These are phyloP conservation scores for Chaetura pelagica DNA, from an alignment of 2,113 vertebrate species.

Conservation along the genomic window DNA sequence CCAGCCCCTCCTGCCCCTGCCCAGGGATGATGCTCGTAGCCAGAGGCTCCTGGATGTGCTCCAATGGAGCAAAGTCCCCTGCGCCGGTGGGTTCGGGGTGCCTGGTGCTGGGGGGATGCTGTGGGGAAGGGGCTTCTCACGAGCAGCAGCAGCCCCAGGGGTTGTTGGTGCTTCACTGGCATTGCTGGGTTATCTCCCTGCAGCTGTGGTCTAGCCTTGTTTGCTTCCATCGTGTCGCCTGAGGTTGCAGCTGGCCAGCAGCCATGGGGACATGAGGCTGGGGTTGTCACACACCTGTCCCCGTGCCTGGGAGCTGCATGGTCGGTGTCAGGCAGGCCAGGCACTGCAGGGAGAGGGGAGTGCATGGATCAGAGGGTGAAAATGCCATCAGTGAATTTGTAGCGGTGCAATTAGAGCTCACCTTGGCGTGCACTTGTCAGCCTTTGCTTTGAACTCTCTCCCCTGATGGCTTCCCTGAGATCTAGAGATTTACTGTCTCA, in stretches of 20 bases:
- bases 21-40: not conserved
- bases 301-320: accelerated
- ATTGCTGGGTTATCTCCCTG: accelerated
- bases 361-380: accelerated
- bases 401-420: not conserved
- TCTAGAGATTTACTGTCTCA: not conserved
- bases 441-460: constrained; percentile 10
- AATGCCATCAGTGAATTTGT: not conserved
- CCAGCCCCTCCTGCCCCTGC: not conserved
- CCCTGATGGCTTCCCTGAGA: not conserved
- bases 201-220: accelerated
- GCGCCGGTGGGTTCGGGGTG: not conserved
- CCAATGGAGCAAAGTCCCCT: accelerated
- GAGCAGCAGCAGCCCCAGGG: not conserved
- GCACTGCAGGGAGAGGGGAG: not conserved
- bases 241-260: accelerated
- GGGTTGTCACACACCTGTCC: accelerated
- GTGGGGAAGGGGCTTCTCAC: accelerated
- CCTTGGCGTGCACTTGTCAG: not conserved
- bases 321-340: accelerated
- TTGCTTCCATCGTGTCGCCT: accelerated
- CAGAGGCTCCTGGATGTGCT: accelerated
- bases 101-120: not conserved
- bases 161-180: accelerated
- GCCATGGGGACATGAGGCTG: not conserved